Base-by-base conservation (phyloP, 2,113 vertebrate genomes). In the Pseudopodoces humilis region DNA sequence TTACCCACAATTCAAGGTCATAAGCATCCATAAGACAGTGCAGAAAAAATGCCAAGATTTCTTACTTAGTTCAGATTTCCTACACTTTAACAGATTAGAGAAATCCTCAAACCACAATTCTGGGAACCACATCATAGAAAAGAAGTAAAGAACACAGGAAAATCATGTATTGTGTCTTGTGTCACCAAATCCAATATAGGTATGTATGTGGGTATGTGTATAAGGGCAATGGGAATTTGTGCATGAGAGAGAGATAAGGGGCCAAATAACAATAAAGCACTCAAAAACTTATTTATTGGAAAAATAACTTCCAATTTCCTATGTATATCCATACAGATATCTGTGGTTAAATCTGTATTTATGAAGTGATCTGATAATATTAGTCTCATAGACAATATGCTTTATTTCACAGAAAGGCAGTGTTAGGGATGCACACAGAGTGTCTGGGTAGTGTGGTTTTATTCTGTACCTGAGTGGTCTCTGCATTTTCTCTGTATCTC, bases 131-230 rank as follows among this genome's bases (percentile, higher is more conserved):
- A n/a, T 33, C 0, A 27, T 8, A 7, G 25, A 74, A 83, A 87
- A 76, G 5, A 9, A 52, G 13, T 37, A 46, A 31, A 4, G 18
- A 83, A 59, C 11, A 64, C 9, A 31, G 11, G 15, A 81, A 65
- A 93, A 59, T 35, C 2, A 30, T 20, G 2, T 10, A 7, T 31
- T n/a, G 2, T 65, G 5, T 41, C 55, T 67, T 71, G 5, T 24
- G 20, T 25, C 41, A 76, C 14, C 9, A 92, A 64, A 68, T 28
- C 20, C 9, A 58, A 3, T 4, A 37, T 20, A 4, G 11, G 7
- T 0, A 0, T 30, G 1, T 46, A 5, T 4, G 23, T 2, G 8
- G 1, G 4, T 27, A 9, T 11, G 14, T 13, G 8, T 43, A 4
- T n/a, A 28, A 24, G 2, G 4, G 23, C 7, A 28, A 5, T 2